Conservation (phyloP, 2,113 vertebrate species). For the Candoia aspera region DNA sequence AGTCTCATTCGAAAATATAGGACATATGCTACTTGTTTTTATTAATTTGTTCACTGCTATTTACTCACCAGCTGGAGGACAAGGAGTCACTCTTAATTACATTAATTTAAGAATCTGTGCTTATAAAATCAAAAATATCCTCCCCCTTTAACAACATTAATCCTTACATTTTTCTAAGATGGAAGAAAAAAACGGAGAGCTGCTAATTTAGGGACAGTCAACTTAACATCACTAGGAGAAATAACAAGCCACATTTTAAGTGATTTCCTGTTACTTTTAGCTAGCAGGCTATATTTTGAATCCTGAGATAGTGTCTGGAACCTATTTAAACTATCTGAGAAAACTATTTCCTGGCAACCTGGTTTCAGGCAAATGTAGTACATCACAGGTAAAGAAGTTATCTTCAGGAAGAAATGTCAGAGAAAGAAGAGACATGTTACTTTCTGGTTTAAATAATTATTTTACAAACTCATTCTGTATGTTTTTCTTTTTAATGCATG, state of each 20-base stretch:
- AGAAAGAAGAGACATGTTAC: background rate
- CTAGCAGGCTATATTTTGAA: rapidly evolving
- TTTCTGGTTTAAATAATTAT: background rate
- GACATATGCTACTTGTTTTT: conserved; percentile 42
- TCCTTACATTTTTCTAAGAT: background rate
- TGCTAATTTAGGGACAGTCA: rapidly evolving
- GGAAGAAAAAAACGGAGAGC: background rate
- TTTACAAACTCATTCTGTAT: background rate
- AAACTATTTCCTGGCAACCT: background rate
- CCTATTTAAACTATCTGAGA: rapidly evolving
- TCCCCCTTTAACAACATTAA: background rate
- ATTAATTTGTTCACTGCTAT: conserved; percentile 8
- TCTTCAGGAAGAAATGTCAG: background rate
- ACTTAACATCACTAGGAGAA: rapidly evolving
- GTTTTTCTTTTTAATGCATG: background rate
- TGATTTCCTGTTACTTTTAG: background rate
- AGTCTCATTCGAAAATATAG: conserved; percentile 36
- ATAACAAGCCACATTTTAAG: rapidly evolving
- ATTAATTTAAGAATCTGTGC: background rate
- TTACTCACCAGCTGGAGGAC: background rate
- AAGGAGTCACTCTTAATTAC: background rate
- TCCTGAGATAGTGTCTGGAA: rapidly evolving
- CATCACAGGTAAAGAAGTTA: background rate
- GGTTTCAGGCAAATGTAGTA: background rate
- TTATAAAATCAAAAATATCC: conserved; percentile 1